Evolutionary conservation across 30 jellyfish, hydroid and myxozoan genomes (phyloP).

Genomic region (Catostylus mosaicus): DNA sequence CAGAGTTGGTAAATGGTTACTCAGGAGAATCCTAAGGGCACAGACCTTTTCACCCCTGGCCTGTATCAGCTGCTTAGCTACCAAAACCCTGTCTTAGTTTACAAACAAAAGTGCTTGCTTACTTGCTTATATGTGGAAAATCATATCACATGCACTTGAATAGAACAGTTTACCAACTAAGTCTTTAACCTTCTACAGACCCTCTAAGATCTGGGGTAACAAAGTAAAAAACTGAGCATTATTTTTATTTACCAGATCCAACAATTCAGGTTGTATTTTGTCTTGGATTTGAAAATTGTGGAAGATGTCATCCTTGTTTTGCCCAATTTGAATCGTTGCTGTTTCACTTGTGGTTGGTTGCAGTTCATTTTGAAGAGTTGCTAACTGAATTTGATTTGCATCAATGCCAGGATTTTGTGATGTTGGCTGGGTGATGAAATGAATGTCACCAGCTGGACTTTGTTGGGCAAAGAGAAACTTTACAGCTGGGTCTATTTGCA

Average conservation of each 20-base stretch:
- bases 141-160: no score
- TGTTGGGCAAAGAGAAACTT: slow-evolving; percentile 37
- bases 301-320: not conserved
- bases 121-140: no score
- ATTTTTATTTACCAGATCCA: not conserved
- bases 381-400: not conserved
- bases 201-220: no score
- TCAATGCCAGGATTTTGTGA: not conserved
- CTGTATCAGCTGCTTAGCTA: no score
- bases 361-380: slow-evolving; percentile 15
- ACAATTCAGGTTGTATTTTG: not conserved
- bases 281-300: not conserved
- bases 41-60: no score
- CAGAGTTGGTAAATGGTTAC: no score
- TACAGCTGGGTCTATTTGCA: slow-evolving; percentile 21
- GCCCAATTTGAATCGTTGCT: not conserved
- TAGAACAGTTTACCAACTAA: no score
- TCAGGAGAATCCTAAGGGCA: no score
- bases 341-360: slow-evolving; percentile 18
- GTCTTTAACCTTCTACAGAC: no score
- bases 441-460: slow-evolving; percentile 21
- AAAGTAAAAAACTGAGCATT: not conserved
- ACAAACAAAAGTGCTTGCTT: no score
- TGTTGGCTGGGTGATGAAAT: slow-evolving; percentile 38
- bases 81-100: no score